phyloP scores from a whole-genome alignment of 2,113 vertebrate genomes.

The Prionailurus viverrinus region DNA sequence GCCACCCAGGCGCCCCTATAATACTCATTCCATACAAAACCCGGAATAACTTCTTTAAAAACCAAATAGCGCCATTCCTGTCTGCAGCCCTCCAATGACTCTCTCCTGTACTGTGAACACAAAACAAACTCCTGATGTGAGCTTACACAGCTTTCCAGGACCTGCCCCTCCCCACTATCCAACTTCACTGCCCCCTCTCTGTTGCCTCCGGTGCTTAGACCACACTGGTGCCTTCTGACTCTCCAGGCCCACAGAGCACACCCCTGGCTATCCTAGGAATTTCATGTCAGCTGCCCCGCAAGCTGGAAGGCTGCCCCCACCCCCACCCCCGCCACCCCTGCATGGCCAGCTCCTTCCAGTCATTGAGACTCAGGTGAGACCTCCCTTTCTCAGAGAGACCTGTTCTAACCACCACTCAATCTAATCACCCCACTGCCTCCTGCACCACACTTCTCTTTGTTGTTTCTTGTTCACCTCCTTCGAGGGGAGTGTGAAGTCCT shows the following conservation, averaged over 20 bases:
- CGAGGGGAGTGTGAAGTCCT: not conserved
- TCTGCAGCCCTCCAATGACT: not conserved
- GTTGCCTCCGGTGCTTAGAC: not conserved
- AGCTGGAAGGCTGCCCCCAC: not conserved
- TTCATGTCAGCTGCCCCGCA: not conserved
- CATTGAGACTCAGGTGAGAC: not conserved
- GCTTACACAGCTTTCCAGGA: not conserved
- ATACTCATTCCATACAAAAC: not conserved
- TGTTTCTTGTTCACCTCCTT: not conserved
- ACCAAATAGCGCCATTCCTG: accelerated
- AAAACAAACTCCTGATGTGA: not conserved
- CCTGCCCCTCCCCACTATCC: not conserved
- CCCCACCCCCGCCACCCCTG: not conserved
- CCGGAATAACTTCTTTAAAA: not conserved
- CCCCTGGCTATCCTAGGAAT: not conserved
- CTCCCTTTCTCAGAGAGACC: not conserved
- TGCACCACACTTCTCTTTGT: accelerated
- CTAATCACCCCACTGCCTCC: not conserved
- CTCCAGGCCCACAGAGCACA: not conserved
- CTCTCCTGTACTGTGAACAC: not conserved
- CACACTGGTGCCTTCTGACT: not conserved
- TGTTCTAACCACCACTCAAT: not conserved
- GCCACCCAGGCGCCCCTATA: not conserved
- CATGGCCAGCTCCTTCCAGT: not conserved
- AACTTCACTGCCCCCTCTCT: too few species aligned